These are phyloP conservation scores for Arctia plantaginis DNA, from an alignment of 2,888 invertebrate species.

Conservation along the genomic window DNA sequence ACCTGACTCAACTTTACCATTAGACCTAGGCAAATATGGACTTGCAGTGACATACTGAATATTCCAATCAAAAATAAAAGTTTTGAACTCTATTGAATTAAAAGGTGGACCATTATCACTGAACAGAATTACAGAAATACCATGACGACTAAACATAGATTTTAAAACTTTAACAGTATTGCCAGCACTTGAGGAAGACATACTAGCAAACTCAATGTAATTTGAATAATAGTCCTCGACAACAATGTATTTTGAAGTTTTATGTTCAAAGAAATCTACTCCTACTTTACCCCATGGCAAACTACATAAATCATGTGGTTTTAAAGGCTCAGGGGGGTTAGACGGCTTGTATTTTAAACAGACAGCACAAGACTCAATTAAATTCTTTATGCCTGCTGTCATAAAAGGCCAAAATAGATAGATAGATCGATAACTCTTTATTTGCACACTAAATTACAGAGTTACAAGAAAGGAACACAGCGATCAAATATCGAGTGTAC, in stretches of 20 bases:
- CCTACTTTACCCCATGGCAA: constrained; percentile 42
- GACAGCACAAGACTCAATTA: constrained; percentile 16
- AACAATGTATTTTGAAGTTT: constrained; percentile 33
- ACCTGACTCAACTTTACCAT: constrained; percentile 28
- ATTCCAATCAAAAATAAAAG: constrained; percentile 5
- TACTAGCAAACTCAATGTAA: constrained; percentile 34
- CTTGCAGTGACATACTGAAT: constrained; percentile 13
- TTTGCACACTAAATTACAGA: no score
- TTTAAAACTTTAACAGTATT: constrained; percentile 25
- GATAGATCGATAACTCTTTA: no score
- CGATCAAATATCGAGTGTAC: no score
- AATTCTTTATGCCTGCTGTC: constrained; percentile 20
- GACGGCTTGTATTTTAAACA: constrained; percentile 12
- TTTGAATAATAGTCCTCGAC: constrained; percentile 46
- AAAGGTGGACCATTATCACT: constrained; percentile 44
- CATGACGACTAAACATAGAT: constrained; percentile 35
- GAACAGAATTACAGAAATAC: constrained; percentile 39
- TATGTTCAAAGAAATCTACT: constrained; percentile 42
- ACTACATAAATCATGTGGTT: neutral
- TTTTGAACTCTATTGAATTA: constrained; percentile 33
- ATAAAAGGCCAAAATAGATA: constrained; percentile 19
- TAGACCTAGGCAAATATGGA: constrained; percentile 12
- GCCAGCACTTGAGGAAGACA: constrained; percentile 21
- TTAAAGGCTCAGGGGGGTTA: constrained; percentile 20
- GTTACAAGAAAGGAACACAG: no score